Evolutionary conservation across 2,888 invertebrate species (phyloP).

Genomic region (Thecocarcelia acutangulata): DNA sequence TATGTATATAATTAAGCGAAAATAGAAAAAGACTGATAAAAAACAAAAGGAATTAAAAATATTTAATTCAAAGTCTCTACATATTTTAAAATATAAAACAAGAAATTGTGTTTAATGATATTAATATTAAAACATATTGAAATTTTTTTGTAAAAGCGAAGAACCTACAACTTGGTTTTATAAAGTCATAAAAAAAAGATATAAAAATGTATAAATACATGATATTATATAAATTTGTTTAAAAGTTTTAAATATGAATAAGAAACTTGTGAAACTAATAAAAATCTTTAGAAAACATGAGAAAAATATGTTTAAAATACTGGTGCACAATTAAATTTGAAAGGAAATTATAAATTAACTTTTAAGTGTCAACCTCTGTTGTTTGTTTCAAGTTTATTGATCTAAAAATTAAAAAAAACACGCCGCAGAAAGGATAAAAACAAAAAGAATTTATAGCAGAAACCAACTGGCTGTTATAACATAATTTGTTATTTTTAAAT

Average conservation of each 20-base stretch:
- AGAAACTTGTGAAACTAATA: conserved; percentile 8
- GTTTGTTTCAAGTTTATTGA: background rate
- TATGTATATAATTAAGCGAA: conserved; percentile 51
- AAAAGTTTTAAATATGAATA: background rate
- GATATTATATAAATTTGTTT: background rate
- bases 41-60: conserved; percentile 2
- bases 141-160: background rate
- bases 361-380: conserved; percentile 6
- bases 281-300: conserved; percentile 10
- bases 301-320: background rate
- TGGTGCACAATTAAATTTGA: background rate
- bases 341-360: background rate
- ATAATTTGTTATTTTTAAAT: conserved; percentile 34
- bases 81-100: no score
- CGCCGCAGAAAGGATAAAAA: background rate
- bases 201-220: background rate
- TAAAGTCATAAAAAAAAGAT: background rate
- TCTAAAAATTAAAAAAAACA: background rate
- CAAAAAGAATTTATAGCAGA: background rate
- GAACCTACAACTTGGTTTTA: background rate
- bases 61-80: background rate
- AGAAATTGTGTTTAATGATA: no score
- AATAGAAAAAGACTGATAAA: conserved; percentile 24
- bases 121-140: no score
- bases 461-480: conserved; percentile 54